Conservation (phyloP, 1,140 invertebrate genomes). For the Araneus ventricosus region DNA sequence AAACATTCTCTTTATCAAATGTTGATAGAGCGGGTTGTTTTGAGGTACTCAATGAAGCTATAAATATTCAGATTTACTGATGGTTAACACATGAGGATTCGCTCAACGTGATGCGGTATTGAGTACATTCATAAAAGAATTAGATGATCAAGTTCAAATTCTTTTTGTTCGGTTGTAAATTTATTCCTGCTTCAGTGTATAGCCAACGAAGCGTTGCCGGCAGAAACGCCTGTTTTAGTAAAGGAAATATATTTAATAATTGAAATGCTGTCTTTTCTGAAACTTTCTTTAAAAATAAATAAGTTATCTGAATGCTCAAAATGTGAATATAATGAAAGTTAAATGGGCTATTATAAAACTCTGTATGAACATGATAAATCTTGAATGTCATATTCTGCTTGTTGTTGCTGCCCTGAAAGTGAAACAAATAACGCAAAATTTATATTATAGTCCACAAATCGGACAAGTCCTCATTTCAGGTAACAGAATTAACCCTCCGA, state of each 20-base stretch:
- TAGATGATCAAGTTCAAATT: neutral
- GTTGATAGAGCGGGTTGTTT: neutral
- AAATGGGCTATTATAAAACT: no score
- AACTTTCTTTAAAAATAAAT: neutral
- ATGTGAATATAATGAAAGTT: neutral
- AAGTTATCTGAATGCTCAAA: neutral
- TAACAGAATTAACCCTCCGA: no score
- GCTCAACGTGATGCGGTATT: neutral
- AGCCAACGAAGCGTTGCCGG: neutral
- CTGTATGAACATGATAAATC: no score
- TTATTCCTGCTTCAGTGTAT: neutral
- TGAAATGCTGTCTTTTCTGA: neutral
- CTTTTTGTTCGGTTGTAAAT: neutral
- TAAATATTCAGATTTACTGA: neutral
- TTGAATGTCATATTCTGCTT: no score
- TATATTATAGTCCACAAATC: no score
- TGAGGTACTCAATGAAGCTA: neutral
- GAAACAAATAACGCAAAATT: no score
- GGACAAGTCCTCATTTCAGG: no score
- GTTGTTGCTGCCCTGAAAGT: no score
- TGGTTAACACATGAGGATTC: neutral
- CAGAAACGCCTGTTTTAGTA: neutral
- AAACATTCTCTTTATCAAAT: neutral
- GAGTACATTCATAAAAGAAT: neutral
- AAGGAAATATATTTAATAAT: neutral